phyloP scores from a whole-genome alignment of 2,797 vertebrate genomes.

The Menidia menidia region DNA sequence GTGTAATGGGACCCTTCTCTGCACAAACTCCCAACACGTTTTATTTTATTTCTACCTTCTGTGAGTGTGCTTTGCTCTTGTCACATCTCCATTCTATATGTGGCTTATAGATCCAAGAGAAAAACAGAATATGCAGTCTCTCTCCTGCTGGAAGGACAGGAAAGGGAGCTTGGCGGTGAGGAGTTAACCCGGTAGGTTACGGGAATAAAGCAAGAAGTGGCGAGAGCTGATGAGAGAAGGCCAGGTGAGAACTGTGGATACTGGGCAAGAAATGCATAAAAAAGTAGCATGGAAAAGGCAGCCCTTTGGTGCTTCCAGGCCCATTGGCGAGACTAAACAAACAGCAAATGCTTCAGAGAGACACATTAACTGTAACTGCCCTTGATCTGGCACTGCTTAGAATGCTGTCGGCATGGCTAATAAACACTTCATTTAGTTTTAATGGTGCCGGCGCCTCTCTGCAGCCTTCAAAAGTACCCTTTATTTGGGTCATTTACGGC shows the following conservation, averaged over 20 bases:
- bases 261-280: conserved; percentile 48
- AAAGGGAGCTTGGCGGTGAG: conserved; percentile 37
- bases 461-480: conserved; percentile 87
- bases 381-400: conserved; percentile 86
- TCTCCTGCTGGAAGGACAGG: conserved; percentile 45
- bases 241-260: conserved; percentile 60
- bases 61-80: conserved; percentile 56
- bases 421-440: conserved; percentile 90
- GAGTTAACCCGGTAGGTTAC: conserved; percentile 22
- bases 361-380: conserved; percentile 86
- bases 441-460: conserved; percentile 84
- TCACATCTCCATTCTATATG: conserved; percentile 67
- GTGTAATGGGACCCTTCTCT: conserved; percentile 49
- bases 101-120: conserved; percentile 60
- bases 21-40: conserved; percentile 36
- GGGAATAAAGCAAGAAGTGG: conserved; percentile 43
- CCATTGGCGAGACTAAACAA: conserved; percentile 81
- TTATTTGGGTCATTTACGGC: conserved; percentile 90
- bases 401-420: conserved; percentile 86
- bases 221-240: conserved; percentile 40
- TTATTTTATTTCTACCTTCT: conserved; percentile 61
- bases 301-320: conserved; percentile 71
- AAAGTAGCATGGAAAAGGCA: conserved; percentile 64
- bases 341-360: conserved; percentile 75
- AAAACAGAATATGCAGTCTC: conserved; percentile 63